These are phyloP conservation scores for Leptodactylus fuscus DNA, from an alignment of 2,113 vertebrate genomes.

Conservation along the genomic window DNA sequence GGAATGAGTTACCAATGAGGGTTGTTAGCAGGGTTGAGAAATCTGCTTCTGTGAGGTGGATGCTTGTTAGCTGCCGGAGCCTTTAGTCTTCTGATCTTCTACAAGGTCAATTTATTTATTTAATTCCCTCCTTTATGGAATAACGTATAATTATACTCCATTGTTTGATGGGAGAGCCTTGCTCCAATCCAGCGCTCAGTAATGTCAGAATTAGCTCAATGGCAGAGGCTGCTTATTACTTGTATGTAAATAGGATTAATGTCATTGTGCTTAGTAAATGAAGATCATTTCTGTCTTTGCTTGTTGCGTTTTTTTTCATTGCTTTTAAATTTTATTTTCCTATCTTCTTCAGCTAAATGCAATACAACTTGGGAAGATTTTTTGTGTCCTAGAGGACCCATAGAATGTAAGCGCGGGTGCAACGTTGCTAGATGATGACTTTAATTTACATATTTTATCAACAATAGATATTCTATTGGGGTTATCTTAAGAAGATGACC, in stretches of 20 bases:
- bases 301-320: neutral
- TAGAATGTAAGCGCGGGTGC: too few relatives aligned
- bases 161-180: neutral
- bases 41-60: constrained; percentile 69
- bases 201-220: neutral
- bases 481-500: too few relatives aligned
- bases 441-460: too few relatives aligned
- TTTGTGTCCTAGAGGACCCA: too few relatives aligned
- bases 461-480: too few relatives aligned
- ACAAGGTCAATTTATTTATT: constrained; percentile 59
- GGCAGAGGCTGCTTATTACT: neutral
- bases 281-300: neutral
- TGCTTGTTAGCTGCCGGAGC: constrained; percentile 63
- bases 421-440: too few relatives aligned
- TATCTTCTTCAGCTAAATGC: too few relatives aligned
- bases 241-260: neutral
- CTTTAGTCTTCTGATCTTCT: constrained; percentile 63
- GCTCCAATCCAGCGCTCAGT: neutral
- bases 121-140: neutral
- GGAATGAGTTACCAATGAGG: constrained; percentile 77
- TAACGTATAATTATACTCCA: neutral
- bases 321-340: too few relatives aligned
- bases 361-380: too few relatives aligned
- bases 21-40: constrained; percentile 73
- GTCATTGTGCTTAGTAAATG: neutral